Evolutionary conservation across 30 jellyfish, hydroid and myxozoan genomes (phyloP).

Genomic region (Clytia hemisphaerica): DNA sequence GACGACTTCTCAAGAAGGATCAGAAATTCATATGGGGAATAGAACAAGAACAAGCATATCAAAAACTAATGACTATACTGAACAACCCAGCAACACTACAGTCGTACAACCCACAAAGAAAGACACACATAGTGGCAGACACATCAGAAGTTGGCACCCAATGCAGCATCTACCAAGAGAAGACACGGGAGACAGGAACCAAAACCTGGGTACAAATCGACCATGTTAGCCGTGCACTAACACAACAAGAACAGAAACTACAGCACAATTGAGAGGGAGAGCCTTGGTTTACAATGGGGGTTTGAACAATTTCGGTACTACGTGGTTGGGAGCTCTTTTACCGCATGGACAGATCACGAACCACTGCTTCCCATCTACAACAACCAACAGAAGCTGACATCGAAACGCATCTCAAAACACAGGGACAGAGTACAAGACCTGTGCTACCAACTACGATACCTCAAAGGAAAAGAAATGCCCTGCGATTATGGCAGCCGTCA

Average conservation of each 20-base stretch:
- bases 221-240: background rate
- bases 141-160: conserved; percentile 3
- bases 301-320: too few species aligned
- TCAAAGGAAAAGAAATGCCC: conserved; percentile 17
- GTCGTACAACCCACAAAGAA: background rate
- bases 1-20: background rate
- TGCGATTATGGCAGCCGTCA: conserved; percentile 25
- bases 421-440: conserved; percentile 12
- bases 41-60: background rate
- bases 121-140: conserved; percentile 5
- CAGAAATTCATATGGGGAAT: background rate
- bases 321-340: background rate
- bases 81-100: conserved; percentile 11
- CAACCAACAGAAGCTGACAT: conserved; percentile 13
- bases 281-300: too few species aligned
- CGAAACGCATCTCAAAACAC: too few species aligned
- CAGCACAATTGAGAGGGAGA: conserved; percentile 9
- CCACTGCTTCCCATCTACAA: conserved; percentile 14
- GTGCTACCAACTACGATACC: background rate
- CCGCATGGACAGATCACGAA: conserved; percentile 20
- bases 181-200: too few species aligned
- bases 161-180: conserved; percentile 8
- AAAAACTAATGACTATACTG: background rate
- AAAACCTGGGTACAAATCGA: conserved; percentile 1
- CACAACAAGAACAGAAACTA: background rate